Conservation (phyloP, 2,113 vertebrate species). For the Phoxinus phoxinus region DNA sequence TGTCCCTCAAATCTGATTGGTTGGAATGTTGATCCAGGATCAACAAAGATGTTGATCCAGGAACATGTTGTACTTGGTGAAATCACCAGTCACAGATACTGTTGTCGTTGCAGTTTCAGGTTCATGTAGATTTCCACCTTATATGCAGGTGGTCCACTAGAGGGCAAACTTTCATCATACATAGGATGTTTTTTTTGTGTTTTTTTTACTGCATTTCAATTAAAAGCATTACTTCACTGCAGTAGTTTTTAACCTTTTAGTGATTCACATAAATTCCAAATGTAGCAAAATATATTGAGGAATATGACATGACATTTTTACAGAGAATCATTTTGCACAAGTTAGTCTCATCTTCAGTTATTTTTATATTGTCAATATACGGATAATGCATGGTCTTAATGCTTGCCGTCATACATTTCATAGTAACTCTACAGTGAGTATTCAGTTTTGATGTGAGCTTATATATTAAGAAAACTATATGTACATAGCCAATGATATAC, state of each 20-base stretch:
- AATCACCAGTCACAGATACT: background rate
- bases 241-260: background rate
- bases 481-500: background rate
- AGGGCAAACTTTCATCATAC: conserved; percentile 32
- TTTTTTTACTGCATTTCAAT: background rate
- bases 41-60: too few relatives aligned
- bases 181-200: background rate
- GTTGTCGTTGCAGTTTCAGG: background rate
- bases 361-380: background rate
- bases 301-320: background rate
- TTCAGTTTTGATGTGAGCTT: background rate
- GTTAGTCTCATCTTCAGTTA: background rate
- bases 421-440: background rate
- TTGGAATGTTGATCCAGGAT: too few relatives aligned
- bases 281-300: background rate
- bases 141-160: conserved; percentile 32
- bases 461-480: background rate
- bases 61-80: too few relatives aligned
- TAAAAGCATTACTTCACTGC: background rate
- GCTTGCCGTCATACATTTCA: background rate
- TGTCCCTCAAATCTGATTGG: too few relatives aligned
- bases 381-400: background rate
- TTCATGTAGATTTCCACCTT: background rate
- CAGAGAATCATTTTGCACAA: background rate
- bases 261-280: background rate